phyloP scores from a whole-genome alignment of 1,140 invertebrate species.

The Saccostrea echinata region DNA sequence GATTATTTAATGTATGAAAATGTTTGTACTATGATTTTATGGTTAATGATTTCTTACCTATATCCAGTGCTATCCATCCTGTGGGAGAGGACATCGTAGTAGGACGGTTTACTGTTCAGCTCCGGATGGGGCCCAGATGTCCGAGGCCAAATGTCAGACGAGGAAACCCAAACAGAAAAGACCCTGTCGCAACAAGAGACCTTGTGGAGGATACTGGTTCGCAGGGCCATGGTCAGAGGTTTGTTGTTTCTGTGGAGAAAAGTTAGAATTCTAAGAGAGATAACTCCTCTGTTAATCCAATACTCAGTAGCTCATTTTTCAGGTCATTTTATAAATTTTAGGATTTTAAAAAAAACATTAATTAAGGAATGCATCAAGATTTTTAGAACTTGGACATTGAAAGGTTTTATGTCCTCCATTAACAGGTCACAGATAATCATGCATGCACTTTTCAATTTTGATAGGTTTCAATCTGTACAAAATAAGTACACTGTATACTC shows the following conservation, averaged over 20 bases:
- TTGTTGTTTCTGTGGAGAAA: background rate
- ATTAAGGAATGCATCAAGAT: too few species aligned
- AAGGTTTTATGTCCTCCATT: too few species aligned
- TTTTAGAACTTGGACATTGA: too few species aligned
- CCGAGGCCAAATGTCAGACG: constrained; percentile 65
- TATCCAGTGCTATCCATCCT: constrained; percentile 84
- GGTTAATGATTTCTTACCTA: too few species aligned
- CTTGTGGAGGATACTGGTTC: constrained; percentile 78
- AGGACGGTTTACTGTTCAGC: constrained; percentile 80
- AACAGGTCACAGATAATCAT: too few species aligned
- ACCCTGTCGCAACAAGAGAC: constrained; percentile 68
- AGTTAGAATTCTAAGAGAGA: background rate
- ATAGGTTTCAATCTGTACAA: too few species aligned
- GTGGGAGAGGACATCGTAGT: constrained; percentile 84
- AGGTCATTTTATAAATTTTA: too few species aligned
- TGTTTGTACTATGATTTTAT: too few species aligned
- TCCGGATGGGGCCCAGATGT: constrained; percentile 66
- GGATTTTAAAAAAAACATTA: too few species aligned
- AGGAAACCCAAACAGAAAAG: constrained; percentile 68
- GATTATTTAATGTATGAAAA: background rate
- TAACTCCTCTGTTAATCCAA: background rate
- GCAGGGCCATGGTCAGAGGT: constrained; percentile 76
- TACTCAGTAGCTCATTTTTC: too few species aligned
- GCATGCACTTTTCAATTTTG: too few species aligned
- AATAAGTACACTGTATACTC: too few species aligned